These are phyloP conservation scores for Ctenicera cuprea DNA, from an alignment of 2,888 invertebrate species.

Conservation along the genomic window DNA sequence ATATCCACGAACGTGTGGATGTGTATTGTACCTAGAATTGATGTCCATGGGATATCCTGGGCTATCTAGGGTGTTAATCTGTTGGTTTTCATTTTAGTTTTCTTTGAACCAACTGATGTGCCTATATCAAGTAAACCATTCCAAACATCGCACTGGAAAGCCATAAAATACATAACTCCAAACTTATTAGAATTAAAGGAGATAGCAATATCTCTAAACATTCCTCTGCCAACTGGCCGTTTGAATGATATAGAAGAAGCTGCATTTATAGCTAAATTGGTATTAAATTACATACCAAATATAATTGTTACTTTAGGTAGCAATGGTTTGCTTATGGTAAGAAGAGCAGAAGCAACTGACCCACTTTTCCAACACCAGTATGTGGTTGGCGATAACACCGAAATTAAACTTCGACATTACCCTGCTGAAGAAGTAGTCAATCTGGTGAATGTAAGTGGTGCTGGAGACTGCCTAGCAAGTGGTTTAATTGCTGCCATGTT, in stretches of 20 bases:
- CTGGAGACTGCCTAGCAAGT: conserved; percentile 86
- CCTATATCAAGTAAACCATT: conserved; percentile 85
- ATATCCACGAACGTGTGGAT: too few species aligned
- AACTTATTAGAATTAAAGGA: conserved; percentile 85
- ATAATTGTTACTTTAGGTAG: conserved; percentile 80
- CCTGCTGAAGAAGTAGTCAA: conserved; percentile 69
- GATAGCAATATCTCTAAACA: conserved; percentile 77
- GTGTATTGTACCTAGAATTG: too few species aligned
- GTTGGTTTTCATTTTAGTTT: conserved; percentile 84
- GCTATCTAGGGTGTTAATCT: too few species aligned
- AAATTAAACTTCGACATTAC: conserved; percentile 70
- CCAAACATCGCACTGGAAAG: conserved; percentile 70
- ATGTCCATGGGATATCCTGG: too few species aligned
- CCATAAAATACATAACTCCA: conserved; percentile 82
- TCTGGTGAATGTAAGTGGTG: conserved; percentile 86
- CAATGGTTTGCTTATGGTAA: conserved; percentile 76
- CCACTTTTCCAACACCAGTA: conserved; percentile 58
- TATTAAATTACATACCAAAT: conserved; percentile 75
- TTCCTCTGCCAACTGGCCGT: conserved; percentile 56
- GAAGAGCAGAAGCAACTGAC: conserved; percentile 63
- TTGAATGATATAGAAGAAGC: conserved; percentile 66
- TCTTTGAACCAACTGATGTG: conserved; percentile 93
- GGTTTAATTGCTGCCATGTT: conserved; percentile 82
- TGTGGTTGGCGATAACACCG: conserved; percentile 24
- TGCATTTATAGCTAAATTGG: conserved; percentile 62